Base-by-base conservation (phyloP, 2,797 vertebrate genomes). In the Gadopsis bispinosus region DNA sequence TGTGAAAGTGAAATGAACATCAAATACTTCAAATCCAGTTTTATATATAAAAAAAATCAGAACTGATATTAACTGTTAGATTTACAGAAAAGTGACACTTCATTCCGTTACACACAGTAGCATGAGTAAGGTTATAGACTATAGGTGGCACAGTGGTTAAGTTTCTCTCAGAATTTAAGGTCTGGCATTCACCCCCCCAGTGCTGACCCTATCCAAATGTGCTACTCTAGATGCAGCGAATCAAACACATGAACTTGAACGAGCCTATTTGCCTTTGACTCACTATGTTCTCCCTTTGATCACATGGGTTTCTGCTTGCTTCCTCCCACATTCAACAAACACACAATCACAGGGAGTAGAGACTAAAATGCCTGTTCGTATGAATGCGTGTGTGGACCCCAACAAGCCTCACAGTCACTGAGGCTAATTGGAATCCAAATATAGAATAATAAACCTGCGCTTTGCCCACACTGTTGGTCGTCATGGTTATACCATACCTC, bases 391-490 rank as follows among this genome's bases (percentile, higher is more conserved):
- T 16, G 64, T 50, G 65, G 51, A 89, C 86, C 85, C 67, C 63
- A 26, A 85, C 62, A 43, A 79, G 86, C 62, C 78, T 86, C 66
- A 12, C 75, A 84, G 86, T 78, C 82, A 65, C 73, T 3, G 73
- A 88, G 86, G 86, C 87, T 92, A 94, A 94, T 92, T 92, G 87
- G 90, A 89, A 88, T 89, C 93, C 89, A 90, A 89, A 93, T 92
- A 88, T 87, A 89, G 90, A 89, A 87, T 90, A 88, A 88, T 90
- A 90, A 92, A 89, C 87, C 70, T 50, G 80, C 51, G 9, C 77
- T 87, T 89, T 90, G 80, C 88, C 83, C 73, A 84, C 86, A 79
- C 77, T 61, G 70, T 87, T 84, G 75, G 89, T 92, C 87, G 88
- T 86, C 91, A 92, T 92, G 90, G 90, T 92, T 92, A 90, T 89